phyloP scores from a whole-genome alignment of 2,113 vertebrate genomes.

The Telmatochromis sp. region DNA sequence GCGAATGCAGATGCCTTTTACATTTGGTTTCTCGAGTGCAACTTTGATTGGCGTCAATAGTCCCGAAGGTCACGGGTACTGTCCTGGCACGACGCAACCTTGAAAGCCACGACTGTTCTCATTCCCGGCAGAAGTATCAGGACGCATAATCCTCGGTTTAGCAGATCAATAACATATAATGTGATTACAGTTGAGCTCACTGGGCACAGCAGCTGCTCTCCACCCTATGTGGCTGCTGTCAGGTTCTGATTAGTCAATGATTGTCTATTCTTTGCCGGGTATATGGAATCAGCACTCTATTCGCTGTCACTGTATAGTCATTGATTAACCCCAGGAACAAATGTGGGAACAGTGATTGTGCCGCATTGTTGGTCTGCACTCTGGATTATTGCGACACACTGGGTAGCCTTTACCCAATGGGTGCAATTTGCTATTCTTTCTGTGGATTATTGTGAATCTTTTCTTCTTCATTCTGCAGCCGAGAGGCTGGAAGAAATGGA shows the following conservation, averaged over 20 bases:
- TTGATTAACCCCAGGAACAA: constrained; percentile 60
- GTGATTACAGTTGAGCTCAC: constrained; percentile 43
- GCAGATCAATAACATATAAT: constrained; percentile 59
- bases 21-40: not conserved
- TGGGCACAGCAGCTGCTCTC: constrained; percentile 49
- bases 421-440: constrained; percentile 48
- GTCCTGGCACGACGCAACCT: not conserved
- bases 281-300: constrained; percentile 65
- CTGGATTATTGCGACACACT: constrained; percentile 17
- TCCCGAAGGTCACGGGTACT: not conserved
- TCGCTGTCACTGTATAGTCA: constrained; percentile 62
- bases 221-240: constrained; percentile 46
- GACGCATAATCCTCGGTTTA: constrained; percentile 35
- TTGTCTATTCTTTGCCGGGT: constrained; percentile 60
- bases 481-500: not conserved
- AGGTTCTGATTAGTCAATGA: constrained; percentile 65
- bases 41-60: not conserved
- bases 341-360: constrained; percentile 56
- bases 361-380: constrained; percentile 43
- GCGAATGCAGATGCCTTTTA: not conserved
- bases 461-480: not conserved
- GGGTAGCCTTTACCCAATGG: constrained; percentile 34
- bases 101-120: not conserved
- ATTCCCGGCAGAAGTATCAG: constrained; percentile 3
- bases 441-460: constrained; percentile 22